phyloP scores from a whole-genome alignment of 2,113 vertebrate species.

The Aythya baeri region DNA sequence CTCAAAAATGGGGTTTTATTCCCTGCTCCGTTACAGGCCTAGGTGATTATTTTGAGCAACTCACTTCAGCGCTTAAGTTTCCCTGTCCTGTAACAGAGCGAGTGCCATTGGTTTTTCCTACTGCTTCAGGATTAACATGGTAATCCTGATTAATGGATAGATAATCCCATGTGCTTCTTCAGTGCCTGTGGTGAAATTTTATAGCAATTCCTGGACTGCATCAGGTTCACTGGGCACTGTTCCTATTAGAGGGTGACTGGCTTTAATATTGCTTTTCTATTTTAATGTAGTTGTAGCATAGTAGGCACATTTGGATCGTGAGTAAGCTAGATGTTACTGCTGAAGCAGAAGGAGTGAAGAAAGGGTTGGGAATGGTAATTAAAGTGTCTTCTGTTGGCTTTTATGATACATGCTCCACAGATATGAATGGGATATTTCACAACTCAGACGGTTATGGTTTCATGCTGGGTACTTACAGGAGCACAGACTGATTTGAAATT shows the following conservation, averaged over 20 bases:
- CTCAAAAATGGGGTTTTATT: neutral
- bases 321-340: neutral
- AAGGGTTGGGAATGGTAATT: neutral
- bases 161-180: neutral
- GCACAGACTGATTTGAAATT: fast-evolving
- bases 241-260: fast-evolving
- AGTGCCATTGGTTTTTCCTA: neutral
- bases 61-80: neutral
- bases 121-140: neutral
- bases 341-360: neutral
- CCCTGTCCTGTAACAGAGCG: neutral
- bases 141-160: neutral
- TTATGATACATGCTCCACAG: neutral
- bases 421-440: neutral
- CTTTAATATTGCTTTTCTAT: neutral
- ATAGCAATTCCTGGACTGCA: neutral
- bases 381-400: neutral
- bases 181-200: neutral
- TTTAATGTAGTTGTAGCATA: neutral
- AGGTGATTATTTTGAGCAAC: neutral
- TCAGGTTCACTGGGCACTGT: neutral
- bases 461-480: neutral
- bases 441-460: neutral
- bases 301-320: neutral
- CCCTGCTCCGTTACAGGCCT: neutral